These are phyloP conservation scores for Anguilla obscura DNA, from an alignment of 2,797 vertebrate genomes.

Conservation along the genomic window DNA sequence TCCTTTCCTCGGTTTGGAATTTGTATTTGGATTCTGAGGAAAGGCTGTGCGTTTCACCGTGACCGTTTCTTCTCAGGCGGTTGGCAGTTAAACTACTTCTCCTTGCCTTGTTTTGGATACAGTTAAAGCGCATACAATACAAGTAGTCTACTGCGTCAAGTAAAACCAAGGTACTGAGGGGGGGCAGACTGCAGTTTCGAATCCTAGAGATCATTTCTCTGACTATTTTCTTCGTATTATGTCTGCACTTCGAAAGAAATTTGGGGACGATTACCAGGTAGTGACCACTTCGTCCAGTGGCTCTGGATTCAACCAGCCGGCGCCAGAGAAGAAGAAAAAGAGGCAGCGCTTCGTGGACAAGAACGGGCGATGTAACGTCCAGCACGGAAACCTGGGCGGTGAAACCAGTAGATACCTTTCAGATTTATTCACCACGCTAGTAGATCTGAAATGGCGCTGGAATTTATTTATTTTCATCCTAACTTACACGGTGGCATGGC, in stretches of 20 bases:
- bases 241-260: slow-evolving; percentile 82
- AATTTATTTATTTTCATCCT: slow-evolving; percentile 82
- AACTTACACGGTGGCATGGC: slow-evolving; percentile 82
- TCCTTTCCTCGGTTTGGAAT: slow-evolving; percentile 19
- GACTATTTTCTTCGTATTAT: slow-evolving; percentile 72
- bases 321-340: slow-evolving; percentile 65
- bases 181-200: slow-evolving; percentile 49
- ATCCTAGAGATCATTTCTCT: slow-evolving; percentile 54
- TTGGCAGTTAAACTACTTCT: slow-evolving; percentile 63
- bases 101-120: slow-evolving; percentile 54
- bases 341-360: slow-evolving; percentile 81
- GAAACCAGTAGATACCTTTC: slow-evolving; percentile 80
- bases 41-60: slow-evolving; percentile 25
- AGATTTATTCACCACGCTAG: slow-evolving; percentile 80
- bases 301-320: slow-evolving; percentile 68
- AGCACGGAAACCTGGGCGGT: slow-evolving; percentile 79
- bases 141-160: slow-evolving; percentile 54
- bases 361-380: slow-evolving; percentile 81
- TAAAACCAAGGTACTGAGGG: slow-evolving; percentile 41
- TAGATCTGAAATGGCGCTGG: slow-evolving; percentile 85
- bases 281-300: slow-evolving; percentile 79
- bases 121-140: slow-evolving; percentile 59
- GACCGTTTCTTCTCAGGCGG: slow-evolving; percentile 35
- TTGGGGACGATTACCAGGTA: slow-evolving; percentile 82
- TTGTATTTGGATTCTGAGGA: slow-evolving; percentile 19